A percentile compares a stretch with the other conserved stretches of the same genome.
Conservation (phyloP, 2,888 invertebrate genomes). For the Steinernema carpocapsae region DNA sequence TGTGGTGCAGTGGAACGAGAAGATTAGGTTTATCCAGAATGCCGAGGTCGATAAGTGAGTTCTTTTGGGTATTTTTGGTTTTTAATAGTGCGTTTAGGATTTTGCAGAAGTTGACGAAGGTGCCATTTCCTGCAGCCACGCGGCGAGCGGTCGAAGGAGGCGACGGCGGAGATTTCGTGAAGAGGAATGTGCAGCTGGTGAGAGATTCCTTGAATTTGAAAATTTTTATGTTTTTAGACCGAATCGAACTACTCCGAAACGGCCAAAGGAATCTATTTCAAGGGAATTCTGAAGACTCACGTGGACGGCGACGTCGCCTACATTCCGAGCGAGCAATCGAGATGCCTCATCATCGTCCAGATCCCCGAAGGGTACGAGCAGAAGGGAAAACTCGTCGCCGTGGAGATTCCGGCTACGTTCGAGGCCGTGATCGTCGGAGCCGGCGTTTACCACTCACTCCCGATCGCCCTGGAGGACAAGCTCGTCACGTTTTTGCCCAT, state of each 20-base stretch:
- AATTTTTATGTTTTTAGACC: not conserved
- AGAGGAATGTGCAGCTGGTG: not conserved
- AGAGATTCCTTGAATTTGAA: not conserved
- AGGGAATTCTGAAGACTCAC: constrained; percentile 30
- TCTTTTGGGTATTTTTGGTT: too few species aligned
- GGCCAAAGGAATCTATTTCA: constrained; percentile 13
- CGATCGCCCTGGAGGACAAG: constrained; percentile 34
- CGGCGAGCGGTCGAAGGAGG: constrained; percentile 16
- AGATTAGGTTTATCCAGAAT: not conserved
- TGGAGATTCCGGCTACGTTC: constrained; percentile 32
- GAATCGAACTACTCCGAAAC: constrained; percentile 1
- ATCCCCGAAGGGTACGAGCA: not conserved
- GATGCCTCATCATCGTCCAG: constrained; percentile 31
- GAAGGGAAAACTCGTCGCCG: constrained; percentile 27
- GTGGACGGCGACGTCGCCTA: constrained; percentile 39
- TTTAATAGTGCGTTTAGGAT: not conserved
- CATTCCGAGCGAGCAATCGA: constrained; percentile 32
- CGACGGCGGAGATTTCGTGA: constrained; percentile 11
- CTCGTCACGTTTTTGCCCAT: constrained; percentile 10
- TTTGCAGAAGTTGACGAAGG: not conserved
- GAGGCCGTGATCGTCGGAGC: constrained; percentile 36
- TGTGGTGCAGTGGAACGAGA: not conserved
- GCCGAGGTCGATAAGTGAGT: not conserved
- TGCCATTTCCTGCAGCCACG: constrained; percentile 6
- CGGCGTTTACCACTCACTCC: constrained; percentile 35